phyloP scores from a whole-genome alignment of 1,140 invertebrate species.

The Mactra quadrangularis region DNA sequence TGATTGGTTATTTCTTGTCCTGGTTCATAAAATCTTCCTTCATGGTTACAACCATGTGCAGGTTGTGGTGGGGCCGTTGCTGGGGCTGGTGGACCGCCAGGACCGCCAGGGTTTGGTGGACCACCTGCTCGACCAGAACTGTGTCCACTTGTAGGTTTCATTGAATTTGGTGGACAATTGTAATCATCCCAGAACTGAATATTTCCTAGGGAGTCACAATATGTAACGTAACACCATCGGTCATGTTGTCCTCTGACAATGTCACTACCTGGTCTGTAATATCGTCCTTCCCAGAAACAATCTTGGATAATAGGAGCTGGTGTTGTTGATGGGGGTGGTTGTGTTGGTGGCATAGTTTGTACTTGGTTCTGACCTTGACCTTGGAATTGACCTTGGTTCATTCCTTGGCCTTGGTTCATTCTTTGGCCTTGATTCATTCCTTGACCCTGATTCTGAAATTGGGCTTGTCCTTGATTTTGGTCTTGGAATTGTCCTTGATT shows the following conservation, averaged over 20 bases:
- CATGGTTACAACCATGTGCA: constrained; percentile 32
- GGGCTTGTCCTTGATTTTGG: neutral
- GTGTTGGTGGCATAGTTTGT: neutral
- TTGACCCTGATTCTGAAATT: neutral
- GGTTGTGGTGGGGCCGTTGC: neutral
- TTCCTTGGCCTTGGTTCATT: neutral
- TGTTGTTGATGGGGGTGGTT: constrained; percentile 1
- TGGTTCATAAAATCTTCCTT: constrained; percentile 44
- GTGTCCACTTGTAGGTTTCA: constrained; percentile 55
- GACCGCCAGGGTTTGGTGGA: neutral
- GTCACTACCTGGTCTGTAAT: constrained; percentile 50
- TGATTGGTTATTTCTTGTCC: constrained; percentile 52
- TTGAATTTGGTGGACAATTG: constrained; percentile 55
- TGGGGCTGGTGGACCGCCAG: neutral
- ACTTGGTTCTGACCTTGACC: neutral
- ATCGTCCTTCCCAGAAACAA: constrained; percentile 54
- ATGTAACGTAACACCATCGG: constrained; percentile 53
- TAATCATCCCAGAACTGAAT: constrained; percentile 62
- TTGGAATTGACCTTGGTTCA: constrained; percentile 9
- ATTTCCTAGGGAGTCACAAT: constrained; percentile 48
- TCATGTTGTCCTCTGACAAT: constrained; percentile 54
- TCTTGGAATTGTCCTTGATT: constrained; percentile 13
- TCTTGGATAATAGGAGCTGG: constrained; percentile 19
- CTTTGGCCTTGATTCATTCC: neutral
- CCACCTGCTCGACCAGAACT: constrained; percentile 17